A percentile compares a stretch with the other conserved stretches of the same genome.
phyloP scores from a whole-genome alignment of 1,140 invertebrate genomes.

The Araneus ventricosus region DNA sequence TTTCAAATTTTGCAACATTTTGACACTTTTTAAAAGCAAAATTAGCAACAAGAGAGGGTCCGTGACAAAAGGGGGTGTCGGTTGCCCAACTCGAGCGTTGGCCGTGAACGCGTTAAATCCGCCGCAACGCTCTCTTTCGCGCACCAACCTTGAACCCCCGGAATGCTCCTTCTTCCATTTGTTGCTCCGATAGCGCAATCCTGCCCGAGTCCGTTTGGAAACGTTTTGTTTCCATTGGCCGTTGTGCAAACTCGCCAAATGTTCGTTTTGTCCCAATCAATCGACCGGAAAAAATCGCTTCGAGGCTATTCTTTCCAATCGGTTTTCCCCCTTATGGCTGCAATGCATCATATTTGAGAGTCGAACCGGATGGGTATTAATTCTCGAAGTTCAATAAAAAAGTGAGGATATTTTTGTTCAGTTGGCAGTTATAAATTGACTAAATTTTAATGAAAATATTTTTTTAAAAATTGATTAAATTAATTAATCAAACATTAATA shows the following conservation, averaged over 20 bases:
- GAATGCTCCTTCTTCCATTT: neutral
- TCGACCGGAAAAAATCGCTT: neutral
- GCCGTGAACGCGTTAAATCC: neutral
- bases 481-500: too few species aligned
- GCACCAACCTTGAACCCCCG: neutral
- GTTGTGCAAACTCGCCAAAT: neutral
- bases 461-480: too few species aligned
- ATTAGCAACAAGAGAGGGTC: too few species aligned
- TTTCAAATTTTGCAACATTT: too few species aligned
- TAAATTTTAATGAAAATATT: too few species aligned
- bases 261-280: neutral
- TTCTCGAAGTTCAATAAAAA: too few species aligned
- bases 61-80: too few species aligned
- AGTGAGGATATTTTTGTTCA: too few species aligned
- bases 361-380: neutral
- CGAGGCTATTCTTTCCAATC: too few species aligned
- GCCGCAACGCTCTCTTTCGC: constrained; percentile 30
- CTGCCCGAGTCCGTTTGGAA: neutral
- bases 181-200: neutral
- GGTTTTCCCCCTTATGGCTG: neutral
- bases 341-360: neutral
- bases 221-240: neutral
- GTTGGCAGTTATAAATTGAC: too few species aligned
- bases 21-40: too few species aligned
- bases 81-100: neutral